Conservation (phyloP, 2,797 vertebrate species). For the Synanceia verrucosa region DNA sequence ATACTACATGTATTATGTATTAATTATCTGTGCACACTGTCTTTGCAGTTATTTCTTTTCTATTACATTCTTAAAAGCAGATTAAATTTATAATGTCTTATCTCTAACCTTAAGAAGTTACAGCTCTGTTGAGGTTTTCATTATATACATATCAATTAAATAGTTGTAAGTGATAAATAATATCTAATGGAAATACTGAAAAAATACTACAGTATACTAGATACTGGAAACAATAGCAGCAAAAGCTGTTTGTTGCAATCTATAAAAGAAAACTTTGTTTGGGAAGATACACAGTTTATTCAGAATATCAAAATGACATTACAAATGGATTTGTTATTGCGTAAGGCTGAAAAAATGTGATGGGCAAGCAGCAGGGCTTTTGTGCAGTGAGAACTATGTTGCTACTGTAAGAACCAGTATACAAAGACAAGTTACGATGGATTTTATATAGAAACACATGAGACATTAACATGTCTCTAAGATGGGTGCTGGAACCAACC, state of each 20-base stretch:
- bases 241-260: neutral
- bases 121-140: neutral
- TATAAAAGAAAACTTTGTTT: neutral
- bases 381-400: neutral
- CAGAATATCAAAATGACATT: neutral
- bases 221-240: neutral
- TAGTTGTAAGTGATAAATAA: neutral
- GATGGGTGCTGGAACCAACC: no score
- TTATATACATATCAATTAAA: neutral
- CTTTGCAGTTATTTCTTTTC: neutral
- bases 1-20: neutral
- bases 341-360: neutral
- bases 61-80: neutral
- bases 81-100: neutral
- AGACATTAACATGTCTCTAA: neutral
- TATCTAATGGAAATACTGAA: neutral
- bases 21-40: neutral
- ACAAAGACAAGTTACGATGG: neutral
- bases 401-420: neutral
- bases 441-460: neutral
- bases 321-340: neutral
- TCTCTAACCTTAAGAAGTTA: neutral
- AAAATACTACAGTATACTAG: no score
- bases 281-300: slow-evolving; percentile 28
- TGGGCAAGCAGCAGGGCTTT: neutral